Evolutionary conservation across 2,888 invertebrate genomes (phyloP), one percentile per base, ranked within the genome.

Genomic region (Chymomyza caudatula): DNA sequence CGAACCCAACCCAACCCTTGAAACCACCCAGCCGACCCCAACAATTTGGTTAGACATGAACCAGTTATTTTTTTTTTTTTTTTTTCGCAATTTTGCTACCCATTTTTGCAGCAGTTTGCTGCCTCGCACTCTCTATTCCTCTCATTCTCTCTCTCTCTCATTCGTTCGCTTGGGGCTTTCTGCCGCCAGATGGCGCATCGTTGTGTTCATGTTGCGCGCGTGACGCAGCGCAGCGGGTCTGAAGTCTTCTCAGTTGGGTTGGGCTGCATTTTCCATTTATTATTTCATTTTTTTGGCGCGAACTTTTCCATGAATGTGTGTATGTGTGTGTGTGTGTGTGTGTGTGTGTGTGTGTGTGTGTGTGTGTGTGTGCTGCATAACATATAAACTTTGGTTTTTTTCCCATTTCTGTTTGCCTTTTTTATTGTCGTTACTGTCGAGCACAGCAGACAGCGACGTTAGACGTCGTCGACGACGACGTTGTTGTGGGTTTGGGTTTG

Each of bases 31-130:
- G 22, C 60, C 44, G 63, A 47, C 71, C 66, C 19, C 69, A 53
- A 67, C 67, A 68, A 66, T 83, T 83, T 57, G 71, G 71, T 81
- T 73, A 76, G 76, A 85, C 84, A 74, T 86, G 82, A 73, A 77
- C 73, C 78, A 80, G 73, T 86, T 86, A 72, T 63, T 58, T 65
- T 55, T 53, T 4, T 19, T 57, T 63, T 15, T 49, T 61, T 55
- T 25, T 17, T 62, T 47, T 29, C 13, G 13, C 29, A 37, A 1
- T 37, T 57, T 43, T 20, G 51, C 54, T 47, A 55, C 42, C 47
- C 54, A 22, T 60, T 63, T 43, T 25, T 43, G 11, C 58, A 29
- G 3, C 15, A 19, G 13, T 5, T 51, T 3, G 52, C 4, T 11
- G 53, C 13, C 25, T 13, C 29, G 4, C 51, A 37, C 23, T 52